Conservation (phyloP, 2,113 vertebrate genomes). For the Cottus gobio region DNA sequence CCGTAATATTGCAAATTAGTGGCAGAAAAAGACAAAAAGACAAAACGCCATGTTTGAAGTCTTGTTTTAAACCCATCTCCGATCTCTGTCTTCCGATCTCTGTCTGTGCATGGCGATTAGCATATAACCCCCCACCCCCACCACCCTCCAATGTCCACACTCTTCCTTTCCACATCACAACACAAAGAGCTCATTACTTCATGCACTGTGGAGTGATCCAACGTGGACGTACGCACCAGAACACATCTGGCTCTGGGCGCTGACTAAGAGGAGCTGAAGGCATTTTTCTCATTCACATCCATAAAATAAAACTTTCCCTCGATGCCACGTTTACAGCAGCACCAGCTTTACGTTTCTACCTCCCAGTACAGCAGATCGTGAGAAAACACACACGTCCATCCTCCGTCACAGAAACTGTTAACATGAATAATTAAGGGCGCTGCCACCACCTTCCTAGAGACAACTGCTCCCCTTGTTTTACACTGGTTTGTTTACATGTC, state of each 20-base stretch:
- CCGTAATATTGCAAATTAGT: not conserved
- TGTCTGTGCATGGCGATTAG: not conserved
- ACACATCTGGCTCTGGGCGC: no score
- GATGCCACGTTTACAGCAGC: not conserved
- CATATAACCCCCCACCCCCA: no score
- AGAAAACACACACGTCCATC: not conserved
- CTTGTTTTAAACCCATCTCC: not conserved
- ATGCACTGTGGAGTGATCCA: not conserved
- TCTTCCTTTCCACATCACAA: no score
- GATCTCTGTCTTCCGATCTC: no score
- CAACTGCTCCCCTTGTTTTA: not conserved
- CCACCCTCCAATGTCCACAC: no score
- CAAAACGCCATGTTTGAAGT: no score
- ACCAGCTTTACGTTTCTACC: not conserved
- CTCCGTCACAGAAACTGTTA: not conserved
- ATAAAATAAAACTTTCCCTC: not conserved
- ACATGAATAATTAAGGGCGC: slow-evolving; percentile 8
- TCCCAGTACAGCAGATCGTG: not conserved
- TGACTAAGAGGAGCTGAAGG: not conserved
- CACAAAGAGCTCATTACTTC: not conserved
- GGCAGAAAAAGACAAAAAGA: not conserved
- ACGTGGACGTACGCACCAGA: not conserved
- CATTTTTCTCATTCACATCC: not conserved
- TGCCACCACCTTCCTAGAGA: not conserved
- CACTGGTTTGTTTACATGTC: not conserved